These are phyloP conservation scores for Theropithecus gelada DNA, from an alignment of 2,113 vertebrate genomes.

Conservation along the genomic window DNA sequence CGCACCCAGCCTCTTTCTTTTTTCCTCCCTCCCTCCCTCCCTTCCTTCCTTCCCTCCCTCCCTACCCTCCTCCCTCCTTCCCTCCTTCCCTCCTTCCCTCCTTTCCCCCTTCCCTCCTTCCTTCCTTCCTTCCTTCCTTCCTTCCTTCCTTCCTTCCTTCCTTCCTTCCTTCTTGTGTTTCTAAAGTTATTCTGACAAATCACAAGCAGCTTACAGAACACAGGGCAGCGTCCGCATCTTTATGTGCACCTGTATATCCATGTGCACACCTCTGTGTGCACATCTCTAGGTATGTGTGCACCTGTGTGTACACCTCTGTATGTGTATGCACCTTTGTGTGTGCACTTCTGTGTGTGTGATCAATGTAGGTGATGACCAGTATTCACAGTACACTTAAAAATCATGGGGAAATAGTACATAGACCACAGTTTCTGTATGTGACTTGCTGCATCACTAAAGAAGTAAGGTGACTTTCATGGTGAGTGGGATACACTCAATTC, in stretches of 20 bases:
- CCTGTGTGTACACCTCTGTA: not conserved
- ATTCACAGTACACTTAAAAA: not conserved
- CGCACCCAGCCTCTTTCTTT: too few species aligned
- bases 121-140: not conserved
- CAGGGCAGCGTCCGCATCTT: rapidly evolving
- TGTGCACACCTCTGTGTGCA: not conserved
- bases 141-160: rapidly evolving
- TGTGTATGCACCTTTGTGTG: not conserved
- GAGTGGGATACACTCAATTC: not conserved
- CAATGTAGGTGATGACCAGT: not conserved
- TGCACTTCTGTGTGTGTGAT: not conserved
- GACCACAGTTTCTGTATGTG: slow-evolving; percentile 11
- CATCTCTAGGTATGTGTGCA: rapidly evolving
- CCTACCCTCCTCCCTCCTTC: rapidly evolving
- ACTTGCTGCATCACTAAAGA: not conserved
- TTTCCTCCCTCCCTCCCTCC: rapidly evolving
- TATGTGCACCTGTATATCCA: not conserved
- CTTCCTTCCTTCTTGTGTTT: not conserved
- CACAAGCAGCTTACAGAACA: not conserved
- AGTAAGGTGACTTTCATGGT: not conserved
- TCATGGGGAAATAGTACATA: not conserved
- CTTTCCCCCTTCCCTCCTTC: rapidly evolving
- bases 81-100: rapidly evolving
- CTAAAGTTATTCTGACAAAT: not conserved
- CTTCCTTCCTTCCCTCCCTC: not conserved